Evolutionary conservation across 2,797 vertebrate species (phyloP).

Genomic region (Acanthopagrus latus): DNA sequence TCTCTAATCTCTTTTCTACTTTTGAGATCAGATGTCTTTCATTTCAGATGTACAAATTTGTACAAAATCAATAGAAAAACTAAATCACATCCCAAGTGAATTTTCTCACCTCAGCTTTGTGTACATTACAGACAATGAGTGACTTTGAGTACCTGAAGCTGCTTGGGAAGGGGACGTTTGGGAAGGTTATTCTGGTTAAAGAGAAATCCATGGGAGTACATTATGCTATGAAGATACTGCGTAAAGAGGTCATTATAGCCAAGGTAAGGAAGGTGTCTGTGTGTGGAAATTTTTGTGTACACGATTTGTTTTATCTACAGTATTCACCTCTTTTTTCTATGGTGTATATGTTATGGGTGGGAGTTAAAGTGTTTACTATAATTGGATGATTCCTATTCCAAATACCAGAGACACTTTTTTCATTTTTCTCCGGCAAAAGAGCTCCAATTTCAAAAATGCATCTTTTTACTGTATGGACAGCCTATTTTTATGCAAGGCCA

Average conservation of each 20-base stretch:
- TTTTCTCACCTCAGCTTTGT: not conserved
- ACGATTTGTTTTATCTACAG: not conserved
- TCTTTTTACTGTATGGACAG: no score
- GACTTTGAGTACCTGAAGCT: conserved; percentile 95
- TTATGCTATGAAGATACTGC: conserved; percentile 94
- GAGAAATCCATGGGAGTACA: conserved; percentile 90
- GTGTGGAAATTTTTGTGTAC: not conserved
- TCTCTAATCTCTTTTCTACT: no score
- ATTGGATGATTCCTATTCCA: no score
- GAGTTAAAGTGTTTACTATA: no score
- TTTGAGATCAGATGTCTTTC: not conserved
- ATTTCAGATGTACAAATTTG: not conserved
- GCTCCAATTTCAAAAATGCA: no score
- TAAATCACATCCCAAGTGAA: not conserved
- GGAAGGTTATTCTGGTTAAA: conserved; percentile 93
- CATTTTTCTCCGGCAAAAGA: no score
- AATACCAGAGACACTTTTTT: no score
- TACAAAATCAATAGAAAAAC: not conserved
- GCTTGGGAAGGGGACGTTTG: conserved; percentile 93
- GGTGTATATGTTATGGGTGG: no score
- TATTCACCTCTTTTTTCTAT: not conserved
- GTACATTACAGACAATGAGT: conserved; percentile 88
- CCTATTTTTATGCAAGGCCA: no score
- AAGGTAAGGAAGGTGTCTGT: conserved; percentile 80
- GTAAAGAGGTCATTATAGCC: conserved; percentile 93